Evolutionary conservation across 2,113 vertebrate species (phyloP), one percentile per base, ranked within the genome.

Genomic region (Chlorodrepanis virens): DNA sequence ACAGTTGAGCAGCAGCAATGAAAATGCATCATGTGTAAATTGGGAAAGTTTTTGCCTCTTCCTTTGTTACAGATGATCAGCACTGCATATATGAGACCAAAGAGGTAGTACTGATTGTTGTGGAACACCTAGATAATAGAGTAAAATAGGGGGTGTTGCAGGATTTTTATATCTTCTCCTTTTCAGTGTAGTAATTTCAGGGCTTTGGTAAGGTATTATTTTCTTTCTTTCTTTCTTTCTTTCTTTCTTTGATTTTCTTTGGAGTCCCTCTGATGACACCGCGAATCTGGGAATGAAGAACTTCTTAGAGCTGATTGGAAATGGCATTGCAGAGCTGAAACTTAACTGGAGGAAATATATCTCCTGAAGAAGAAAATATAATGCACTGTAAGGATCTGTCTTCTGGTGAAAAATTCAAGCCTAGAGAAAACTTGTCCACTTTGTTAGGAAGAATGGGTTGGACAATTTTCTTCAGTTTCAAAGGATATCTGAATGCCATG

Each of bases 261-360:
- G 94, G 97, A 98, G 92, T 96, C 80, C 78, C 59, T 96, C 92
- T 76, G 95, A 97, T 94, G 95, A 97, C 96, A 96, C 96, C 70
- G 61, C 14, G 45, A 91, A 95, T 97, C 94, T 97, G 97, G 97
- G 97, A 97, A 97, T 95, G 98, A 98, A 98, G 98, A 98, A 98
- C 97, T 97, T 97, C 98, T 96, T 88, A 95, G 95, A 97, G 94
- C 94, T 97, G 97, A 98, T 97, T 97, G 96, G 98, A 98, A 98
- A 98, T 98, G 93, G 96, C 95, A 98, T 91, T 95, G 97, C 96
- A 93, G 98, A 98, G 98, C 98, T 98, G 98, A 99, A 98, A 98
- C 97, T 98, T 96, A 93, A 97, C 96, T 96, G 96, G 98, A 98
- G 96, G 98, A 97, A 98, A 98, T 97, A 94, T 92, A 97, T 98